phyloP scores from a whole-genome alignment of 2,113 vertebrate species.

The Etheostoma cragini region DNA sequence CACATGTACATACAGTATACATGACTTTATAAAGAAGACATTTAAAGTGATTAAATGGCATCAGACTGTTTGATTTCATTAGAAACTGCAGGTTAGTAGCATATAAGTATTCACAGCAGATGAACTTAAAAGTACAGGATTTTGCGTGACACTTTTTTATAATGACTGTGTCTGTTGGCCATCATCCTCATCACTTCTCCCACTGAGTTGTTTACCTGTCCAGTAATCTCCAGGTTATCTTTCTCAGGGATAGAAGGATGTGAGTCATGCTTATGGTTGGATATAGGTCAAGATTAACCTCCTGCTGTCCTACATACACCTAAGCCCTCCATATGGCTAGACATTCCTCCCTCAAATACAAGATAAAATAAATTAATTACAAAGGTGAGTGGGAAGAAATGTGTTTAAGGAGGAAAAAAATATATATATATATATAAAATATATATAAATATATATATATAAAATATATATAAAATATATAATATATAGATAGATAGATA shows the following conservation, averaged over 20 bases:
- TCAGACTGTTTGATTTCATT: too few relatives aligned
- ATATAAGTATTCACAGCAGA: not conserved
- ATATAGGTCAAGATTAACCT: conserved; percentile 42
- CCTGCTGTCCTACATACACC: conserved; percentile 30
- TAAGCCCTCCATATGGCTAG: conserved; percentile 25
- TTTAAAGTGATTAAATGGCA: too few relatives aligned
- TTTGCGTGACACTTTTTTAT: not conserved
- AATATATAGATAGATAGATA: too few relatives aligned
- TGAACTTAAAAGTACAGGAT: not conserved
- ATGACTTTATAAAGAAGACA: too few relatives aligned
- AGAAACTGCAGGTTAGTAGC: too few relatives aligned
- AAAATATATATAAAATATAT: too few relatives aligned
- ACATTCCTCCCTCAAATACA: not conserved
- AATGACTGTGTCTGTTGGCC: not conserved
- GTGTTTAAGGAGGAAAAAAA: not conserved
- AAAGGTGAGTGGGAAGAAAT: not conserved
- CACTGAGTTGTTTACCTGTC: conserved; percentile 30
- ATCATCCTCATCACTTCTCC: not conserved
- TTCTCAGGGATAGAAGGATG: conserved; percentile 30
- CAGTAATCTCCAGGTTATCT: conserved; percentile 19
- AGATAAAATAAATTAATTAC: not conserved
- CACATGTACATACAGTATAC: too few relatives aligned
- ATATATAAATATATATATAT: too few relatives aligned
- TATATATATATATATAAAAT: too few relatives aligned
- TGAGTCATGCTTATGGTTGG: conserved; percentile 24